Evolutionary conservation across 2,888 invertebrate genomes (phyloP), one percentile per base, ranked within the genome.

Genomic region (Drosophila phalerata): DNA sequence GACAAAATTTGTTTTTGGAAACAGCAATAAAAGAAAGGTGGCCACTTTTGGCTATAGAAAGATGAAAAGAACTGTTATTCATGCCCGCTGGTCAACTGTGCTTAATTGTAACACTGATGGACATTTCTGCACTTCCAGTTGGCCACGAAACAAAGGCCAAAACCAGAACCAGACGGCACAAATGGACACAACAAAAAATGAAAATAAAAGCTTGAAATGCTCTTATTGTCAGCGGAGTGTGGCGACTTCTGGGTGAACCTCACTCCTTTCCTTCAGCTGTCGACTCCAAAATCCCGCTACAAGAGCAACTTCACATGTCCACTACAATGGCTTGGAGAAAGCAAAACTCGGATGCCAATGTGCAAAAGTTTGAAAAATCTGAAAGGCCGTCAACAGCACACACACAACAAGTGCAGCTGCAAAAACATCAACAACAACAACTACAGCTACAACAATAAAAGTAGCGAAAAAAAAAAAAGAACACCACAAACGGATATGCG

Each of bases 281-380:
- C 5, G 13, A 38, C 13, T 37, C 25, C 43, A 25, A 28, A 45
- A 32, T 25, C 5, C 22, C 40, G 28, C 43, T 51, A 10, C 40
- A 38, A 22, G 19, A 22, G 28, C 37, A 28, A 25, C 72, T 62
- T 37, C 65, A 70, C 67, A 71, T 77, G 83, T 88, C 88, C 76
- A 83, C 2, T 45, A 82, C 88, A 82, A 83, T 68, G 17, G 67
- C 73, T 55, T 3, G 28, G 37, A 55, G 66, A 37, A 77, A 65
- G 65, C 73, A 77, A 77, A 80, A 85, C 85, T 65, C 66, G 72
- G 81, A 73, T 78, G 84, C 76, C 86, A 76, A 65, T 81, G 86
- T 69, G 76, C 74, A 87, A 75, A 85, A 82, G 77, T 80, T 86
- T 66, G 67, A 65, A 83, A 88, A 85, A 88, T 88, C 70, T 84